Conservation (phyloP, 2,113 vertebrate species). For the Odocoileus virginianus region DNA sequence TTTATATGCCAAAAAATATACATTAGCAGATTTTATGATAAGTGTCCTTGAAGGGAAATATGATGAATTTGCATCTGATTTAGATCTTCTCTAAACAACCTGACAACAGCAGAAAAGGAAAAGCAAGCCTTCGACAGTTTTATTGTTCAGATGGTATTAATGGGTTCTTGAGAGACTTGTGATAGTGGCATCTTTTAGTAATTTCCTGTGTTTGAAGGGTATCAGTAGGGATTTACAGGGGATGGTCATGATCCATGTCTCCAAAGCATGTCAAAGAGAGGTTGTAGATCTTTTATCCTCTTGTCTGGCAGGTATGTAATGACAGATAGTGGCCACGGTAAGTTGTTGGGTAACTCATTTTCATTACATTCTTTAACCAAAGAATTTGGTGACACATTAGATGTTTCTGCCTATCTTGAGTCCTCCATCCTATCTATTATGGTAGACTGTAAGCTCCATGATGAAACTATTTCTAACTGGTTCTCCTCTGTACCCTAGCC, state of each 20-base stretch:
- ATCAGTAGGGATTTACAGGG: neutral
- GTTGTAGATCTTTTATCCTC: neutral
- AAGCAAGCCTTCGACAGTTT: neutral
- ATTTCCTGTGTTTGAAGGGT: neutral
- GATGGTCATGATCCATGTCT: neutral
- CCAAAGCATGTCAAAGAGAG: neutral
- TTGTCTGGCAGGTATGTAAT: neutral
- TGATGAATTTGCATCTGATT: neutral
- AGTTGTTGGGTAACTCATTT: neutral
- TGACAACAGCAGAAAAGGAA: neutral
- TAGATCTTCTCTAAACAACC: neutral
- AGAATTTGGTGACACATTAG: neutral
- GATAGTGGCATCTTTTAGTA: neutral
- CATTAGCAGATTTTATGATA: neutral
- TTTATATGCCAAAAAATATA: neutral
- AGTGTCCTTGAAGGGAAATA: conserved; percentile 21
- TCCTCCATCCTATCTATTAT: neutral
- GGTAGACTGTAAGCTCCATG: neutral
- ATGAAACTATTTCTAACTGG: neutral
- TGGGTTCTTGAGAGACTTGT: neutral
- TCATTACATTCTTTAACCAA: neutral
- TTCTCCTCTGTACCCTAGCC: neutral
- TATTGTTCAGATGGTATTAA: neutral
- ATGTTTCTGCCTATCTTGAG: neutral
- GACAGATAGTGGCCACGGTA: neutral